These are phyloP conservation scores for Papilio demoleus DNA, from an alignment of 2,888 invertebrate genomes.

Conservation along the genomic window DNA sequence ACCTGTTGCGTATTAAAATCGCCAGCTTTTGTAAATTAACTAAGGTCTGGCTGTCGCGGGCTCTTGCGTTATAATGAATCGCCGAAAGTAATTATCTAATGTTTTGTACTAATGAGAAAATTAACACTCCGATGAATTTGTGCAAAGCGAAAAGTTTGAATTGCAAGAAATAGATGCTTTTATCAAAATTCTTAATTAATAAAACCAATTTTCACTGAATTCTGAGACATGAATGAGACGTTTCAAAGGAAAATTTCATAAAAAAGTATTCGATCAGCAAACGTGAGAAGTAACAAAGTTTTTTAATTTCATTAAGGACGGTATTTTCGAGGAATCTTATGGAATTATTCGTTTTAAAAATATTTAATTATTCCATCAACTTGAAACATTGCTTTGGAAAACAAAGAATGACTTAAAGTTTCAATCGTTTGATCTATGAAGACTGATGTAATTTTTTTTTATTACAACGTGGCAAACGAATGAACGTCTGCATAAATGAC, in stretches of 20 bases:
- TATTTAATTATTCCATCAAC: too few relatives aligned
- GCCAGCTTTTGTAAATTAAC: too few relatives aligned
- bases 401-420: too few relatives aligned
- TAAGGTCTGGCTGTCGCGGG: too few relatives aligned
- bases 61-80: too few relatives aligned
- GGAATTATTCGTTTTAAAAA: neutral
- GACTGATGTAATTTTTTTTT: too few relatives aligned
- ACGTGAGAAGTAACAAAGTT: neutral
- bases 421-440: too few relatives aligned
- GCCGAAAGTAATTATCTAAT: neutral
- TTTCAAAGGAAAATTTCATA: constrained; percentile 7
- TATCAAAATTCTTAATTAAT: constrained; percentile 16
- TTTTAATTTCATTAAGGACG: constrained; percentile 15
- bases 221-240: constrained; percentile 8
- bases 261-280: constrained; percentile 14
- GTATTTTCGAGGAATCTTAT: neutral
- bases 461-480: too few relatives aligned
- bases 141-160: constrained; percentile 1
- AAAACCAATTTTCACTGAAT: constrained; percentile 12
- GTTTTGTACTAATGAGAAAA: neutral
- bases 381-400: too few relatives aligned
- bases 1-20: too few relatives aligned
- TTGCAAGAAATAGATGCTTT: neutral
- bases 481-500: too few relatives aligned
- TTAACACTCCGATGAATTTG: neutral